phyloP scores from a whole-genome alignment of 2,797 vertebrate genomes.

The Rachycentron canadum region DNA sequence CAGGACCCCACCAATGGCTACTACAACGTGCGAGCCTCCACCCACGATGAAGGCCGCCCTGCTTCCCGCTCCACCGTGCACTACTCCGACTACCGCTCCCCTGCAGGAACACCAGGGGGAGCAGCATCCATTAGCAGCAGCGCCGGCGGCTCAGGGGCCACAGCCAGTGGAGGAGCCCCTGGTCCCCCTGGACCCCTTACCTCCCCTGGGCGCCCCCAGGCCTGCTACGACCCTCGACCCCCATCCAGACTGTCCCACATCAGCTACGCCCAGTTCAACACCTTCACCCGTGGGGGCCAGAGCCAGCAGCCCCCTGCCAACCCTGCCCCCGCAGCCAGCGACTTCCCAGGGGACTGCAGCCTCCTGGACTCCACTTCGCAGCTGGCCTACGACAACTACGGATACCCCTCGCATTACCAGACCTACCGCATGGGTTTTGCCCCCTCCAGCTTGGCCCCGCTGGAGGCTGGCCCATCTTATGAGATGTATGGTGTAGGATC shows the following conservation, averaged over 20 bases:
- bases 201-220: conserved; percentile 87
- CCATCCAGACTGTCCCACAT: conserved; percentile 95
- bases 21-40: conserved; percentile 94
- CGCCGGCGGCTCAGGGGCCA: conserved; percentile 80
- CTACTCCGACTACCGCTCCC: conserved; percentile 92
- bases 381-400: conserved; percentile 94
- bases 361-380: conserved; percentile 90
- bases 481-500: conserved; percentile 87
- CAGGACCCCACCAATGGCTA: conserved; percentile 97
- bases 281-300: conserved; percentile 87
- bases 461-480: conserved; percentile 86
- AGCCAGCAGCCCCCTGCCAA: conserved; percentile 82
- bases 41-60: conserved; percentile 91
- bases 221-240: conserved; percentile 91
- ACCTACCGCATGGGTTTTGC: conserved; percentile 93
- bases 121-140: conserved; percentile 83
- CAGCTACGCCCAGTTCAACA: conserved; percentile 96
- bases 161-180: conserved; percentile 82
- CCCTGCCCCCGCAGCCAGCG: conserved; percentile 75
- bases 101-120: conserved; percentile 79
- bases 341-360: conserved; percentile 85
- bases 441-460: conserved; percentile 85
- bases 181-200: conserved; percentile 89
- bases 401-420: conserved; percentile 89
- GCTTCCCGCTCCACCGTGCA: conserved; percentile 93